Conservation (phyloP, 1,140 invertebrate species). For the Eumeta japonica region DNA sequence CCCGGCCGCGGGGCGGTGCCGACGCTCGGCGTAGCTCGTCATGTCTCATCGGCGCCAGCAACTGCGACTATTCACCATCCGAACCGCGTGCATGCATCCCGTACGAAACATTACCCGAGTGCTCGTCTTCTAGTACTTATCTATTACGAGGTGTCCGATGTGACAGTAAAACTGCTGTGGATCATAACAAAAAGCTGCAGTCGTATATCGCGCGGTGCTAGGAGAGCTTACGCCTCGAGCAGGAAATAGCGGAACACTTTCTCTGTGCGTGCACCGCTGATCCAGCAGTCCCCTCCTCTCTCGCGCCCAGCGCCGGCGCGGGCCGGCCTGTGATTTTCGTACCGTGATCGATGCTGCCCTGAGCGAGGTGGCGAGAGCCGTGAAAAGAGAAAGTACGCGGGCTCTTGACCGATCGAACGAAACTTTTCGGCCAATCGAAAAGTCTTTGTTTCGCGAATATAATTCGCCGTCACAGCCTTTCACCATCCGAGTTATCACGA, state of each 20-base stretch:
- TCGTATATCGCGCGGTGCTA: no score
- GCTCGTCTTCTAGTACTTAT: no score
- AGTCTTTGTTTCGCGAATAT: constrained; percentile 18
- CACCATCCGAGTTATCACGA: no score
- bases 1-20: no score
- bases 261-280: no score
- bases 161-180: no score
- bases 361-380: constrained; percentile 10
- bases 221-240: no score
- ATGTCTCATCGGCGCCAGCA: not conserved
- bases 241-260: constrained; percentile 28
- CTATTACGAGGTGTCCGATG: no score
- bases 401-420: constrained; percentile 17
- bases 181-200: no score
- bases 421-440: constrained; percentile 24
- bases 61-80: not conserved
- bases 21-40: no score
- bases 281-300: no score
- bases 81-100: not conserved
- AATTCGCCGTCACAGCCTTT: constrained; percentile 13
- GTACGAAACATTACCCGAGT: no score
- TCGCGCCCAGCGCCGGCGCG: not conserved
- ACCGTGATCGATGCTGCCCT: constrained; percentile 10
- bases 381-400: constrained; percentile 35
- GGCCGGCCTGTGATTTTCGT: constrained; percentile 1